Evolutionary conservation across 2,113 vertebrate genomes (phyloP).

Genomic region (Caranx ignobilis): DNA sequence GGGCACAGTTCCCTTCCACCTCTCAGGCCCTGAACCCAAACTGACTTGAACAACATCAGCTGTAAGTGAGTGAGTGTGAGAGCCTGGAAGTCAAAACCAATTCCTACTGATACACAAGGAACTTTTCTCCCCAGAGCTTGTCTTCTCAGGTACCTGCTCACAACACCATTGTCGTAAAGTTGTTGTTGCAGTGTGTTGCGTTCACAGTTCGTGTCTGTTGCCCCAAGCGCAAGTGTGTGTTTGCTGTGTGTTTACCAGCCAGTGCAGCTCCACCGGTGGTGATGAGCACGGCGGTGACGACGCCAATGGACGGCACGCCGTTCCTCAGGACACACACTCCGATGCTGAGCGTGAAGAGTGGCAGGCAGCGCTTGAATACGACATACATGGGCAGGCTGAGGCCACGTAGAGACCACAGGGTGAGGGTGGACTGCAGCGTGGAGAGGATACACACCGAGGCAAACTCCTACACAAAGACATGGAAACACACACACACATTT

Average conservation of each 20-base stretch:
- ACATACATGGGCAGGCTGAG: slow-evolving; percentile 99
- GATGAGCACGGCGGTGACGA: slow-evolving; percentile 91
- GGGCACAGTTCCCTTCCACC: too few species aligned
- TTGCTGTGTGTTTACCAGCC: slow-evolving; percentile 85
- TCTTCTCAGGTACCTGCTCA: too few species aligned
- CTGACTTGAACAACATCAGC: too few species aligned
- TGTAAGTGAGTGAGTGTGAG: too few species aligned
- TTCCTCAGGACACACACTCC: slow-evolving; percentile 93
- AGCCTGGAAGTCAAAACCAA: too few species aligned
- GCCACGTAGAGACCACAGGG: slow-evolving; percentile 94
- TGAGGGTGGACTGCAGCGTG: slow-evolving; percentile 95
- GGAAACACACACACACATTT: neutral
- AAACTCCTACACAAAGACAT: slow-evolving; percentile 79
- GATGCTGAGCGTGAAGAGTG: slow-evolving; percentile 92
- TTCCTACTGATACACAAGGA: too few species aligned
- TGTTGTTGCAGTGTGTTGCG: too few species aligned
- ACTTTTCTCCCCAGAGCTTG: too few species aligned
- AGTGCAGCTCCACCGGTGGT: slow-evolving; percentile 94
- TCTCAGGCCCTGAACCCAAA: too few species aligned
- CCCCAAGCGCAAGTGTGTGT: too few species aligned
- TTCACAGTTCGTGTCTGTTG: too few species aligned
- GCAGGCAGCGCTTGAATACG: slow-evolving; percentile 97
- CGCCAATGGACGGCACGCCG: slow-evolving; percentile 90
- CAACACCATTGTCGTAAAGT: too few species aligned
- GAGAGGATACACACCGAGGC: slow-evolving; percentile 90